Percentiles rank a stretch among this genome's conserved stretches.
Evolutionary conservation across 2,113 vertebrate species (phyloP).

Genomic region (Cepphus grylle): DNA sequence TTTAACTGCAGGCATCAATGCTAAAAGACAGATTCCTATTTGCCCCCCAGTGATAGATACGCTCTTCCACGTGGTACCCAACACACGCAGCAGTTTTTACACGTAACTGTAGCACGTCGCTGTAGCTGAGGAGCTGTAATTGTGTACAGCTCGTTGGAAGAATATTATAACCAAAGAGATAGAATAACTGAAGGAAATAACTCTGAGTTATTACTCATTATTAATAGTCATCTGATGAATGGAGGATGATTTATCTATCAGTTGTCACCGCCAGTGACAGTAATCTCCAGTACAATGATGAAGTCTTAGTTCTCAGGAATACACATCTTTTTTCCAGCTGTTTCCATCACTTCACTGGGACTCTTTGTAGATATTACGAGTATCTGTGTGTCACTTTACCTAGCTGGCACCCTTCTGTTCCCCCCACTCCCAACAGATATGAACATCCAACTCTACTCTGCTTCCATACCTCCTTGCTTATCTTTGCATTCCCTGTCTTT

Average conservation of each 20-base stretch:
- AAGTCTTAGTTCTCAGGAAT: not conserved
- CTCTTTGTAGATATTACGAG: fast-evolving
- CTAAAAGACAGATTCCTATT: not conserved
- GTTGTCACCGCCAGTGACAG: not conserved
- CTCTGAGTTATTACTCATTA: not conserved
- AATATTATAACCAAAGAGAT: not conserved
- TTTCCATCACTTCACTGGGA: not conserved
- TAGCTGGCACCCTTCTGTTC: not conserved
- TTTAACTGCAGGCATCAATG: not conserved
- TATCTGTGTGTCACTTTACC: not conserved
- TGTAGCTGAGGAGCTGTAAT: not conserved
- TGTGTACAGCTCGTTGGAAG: not conserved
- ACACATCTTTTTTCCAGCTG: not conserved
- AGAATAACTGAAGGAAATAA: not conserved
- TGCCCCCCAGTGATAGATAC: not conserved
- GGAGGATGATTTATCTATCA: not conserved
- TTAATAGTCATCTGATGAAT: not conserved
- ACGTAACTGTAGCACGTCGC: not conserved
- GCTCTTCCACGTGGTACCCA: not conserved
- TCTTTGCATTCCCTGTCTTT: not conserved
- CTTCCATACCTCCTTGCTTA: not conserved
- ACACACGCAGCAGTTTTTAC: not conserved
- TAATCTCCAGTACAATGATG: not conserved
- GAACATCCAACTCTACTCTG: not conserved
- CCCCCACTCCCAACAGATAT: not conserved